Base-by-base conservation (phyloP, 2,113 vertebrate species). In the Gambusia affinis region DNA sequence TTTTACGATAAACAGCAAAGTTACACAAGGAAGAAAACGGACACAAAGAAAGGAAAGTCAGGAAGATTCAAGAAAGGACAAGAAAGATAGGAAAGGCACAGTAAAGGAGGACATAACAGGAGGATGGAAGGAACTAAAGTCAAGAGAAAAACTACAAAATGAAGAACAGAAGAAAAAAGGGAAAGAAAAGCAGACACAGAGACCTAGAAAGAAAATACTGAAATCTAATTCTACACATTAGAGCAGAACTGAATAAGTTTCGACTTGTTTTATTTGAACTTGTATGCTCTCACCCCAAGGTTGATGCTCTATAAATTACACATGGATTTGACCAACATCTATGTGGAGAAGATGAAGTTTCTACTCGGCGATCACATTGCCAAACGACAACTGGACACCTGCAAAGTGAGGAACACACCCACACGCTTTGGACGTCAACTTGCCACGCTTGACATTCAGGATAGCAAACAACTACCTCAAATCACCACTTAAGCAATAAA, bases 251-350 rank as follows among this genome's bases (percentile, higher is more conserved):
- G 51, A 10, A 57, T 57, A 54, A 44, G 44, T 47, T 42, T 42
- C 39, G 14, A 42, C 14, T 42, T 42, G 24, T 27, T n/a, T 10
- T 6, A 6, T 64, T 11, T 74, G n/a, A 12, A 14, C 42, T 65
- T 63, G 8, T 24, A 7, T 68, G 22, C 31, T 76, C 7, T 70
- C 7, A 76, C 39, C 80, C 1, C 80, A 81, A 95, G 95, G 80
- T 87, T 88, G 80, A 91, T 92, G 91, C 90, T 95, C 14, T 95
- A 91, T 81, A 0, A 15, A 1, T 27, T 95, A 44, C 85, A 93
- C 51, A 83, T 93, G 15, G 83, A 85, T 60, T 54, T 93, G 37
- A 91, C 76, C 0, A 0, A 11, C 0, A 83, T 88, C 51, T 90
- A 89, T 29, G n/a, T 95, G 7, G 5, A 60, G 0, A 71, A 37